These are phyloP conservation scores for Genyomyrus donnyi DNA, from an alignment of 2,113 vertebrate genomes.

Conservation along the genomic window DNA sequence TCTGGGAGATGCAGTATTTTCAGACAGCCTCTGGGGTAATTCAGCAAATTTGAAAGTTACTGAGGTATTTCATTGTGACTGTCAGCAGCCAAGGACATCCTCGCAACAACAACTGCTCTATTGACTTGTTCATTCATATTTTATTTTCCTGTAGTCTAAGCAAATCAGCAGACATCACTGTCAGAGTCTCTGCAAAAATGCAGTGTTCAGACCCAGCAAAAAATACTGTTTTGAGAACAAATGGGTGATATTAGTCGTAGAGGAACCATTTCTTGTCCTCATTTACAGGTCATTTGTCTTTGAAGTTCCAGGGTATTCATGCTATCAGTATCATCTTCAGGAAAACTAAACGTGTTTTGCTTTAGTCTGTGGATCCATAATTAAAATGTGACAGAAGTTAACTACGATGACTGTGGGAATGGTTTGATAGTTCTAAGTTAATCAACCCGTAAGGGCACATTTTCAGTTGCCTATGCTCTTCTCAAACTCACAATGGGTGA, in stretches of 20 bases:
- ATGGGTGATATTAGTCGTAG: not conserved
- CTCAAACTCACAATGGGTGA: slow-evolving; percentile 14
- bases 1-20: not conserved
- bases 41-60: not conserved
- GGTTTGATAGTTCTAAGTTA: not conserved
- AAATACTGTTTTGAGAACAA: not conserved
- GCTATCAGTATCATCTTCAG: no score
- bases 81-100: not conserved
- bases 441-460: not conserved
- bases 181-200: not conserved
- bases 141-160: not conserved
- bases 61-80: not conserved
- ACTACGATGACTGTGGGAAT: not conserved
- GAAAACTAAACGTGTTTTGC: not conserved
- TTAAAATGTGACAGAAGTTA: not conserved
- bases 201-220: not conserved
- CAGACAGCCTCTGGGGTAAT: not conserved
- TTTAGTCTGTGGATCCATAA: not conserved
- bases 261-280: not conserved
- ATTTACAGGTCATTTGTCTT: not conserved
- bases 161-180: not conserved
- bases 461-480: not conserved
- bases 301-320: not conserved
- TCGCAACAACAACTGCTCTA: not conserved
- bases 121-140: not conserved